Conservation (phyloP, 2,113 vertebrate genomes). For the Protomyctophum bolini region DNA sequence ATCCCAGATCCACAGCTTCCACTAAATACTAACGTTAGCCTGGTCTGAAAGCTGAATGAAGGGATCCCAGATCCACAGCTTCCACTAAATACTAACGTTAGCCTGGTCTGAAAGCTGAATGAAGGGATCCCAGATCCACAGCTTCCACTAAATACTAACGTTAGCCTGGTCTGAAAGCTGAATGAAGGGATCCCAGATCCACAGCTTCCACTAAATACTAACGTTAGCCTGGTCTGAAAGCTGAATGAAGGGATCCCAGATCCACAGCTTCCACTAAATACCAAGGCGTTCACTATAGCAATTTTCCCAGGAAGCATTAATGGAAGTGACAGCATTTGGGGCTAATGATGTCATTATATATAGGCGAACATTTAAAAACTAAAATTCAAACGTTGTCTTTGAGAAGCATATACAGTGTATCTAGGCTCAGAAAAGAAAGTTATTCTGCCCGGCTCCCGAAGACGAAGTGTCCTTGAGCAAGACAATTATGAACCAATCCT, state of each 20-base stretch:
- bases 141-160: conserved; percentile 55
- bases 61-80: conserved; percentile 45
- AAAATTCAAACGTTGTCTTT: too few relatives aligned
- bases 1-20: conserved; percentile 52
- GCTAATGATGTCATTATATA: too few relatives aligned
- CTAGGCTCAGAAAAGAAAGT: too few relatives aligned
- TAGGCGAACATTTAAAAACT: too few relatives aligned
- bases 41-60: conserved; percentile 46
- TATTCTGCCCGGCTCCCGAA: too few relatives aligned
- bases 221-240: conserved; percentile 45
- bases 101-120: conserved; percentile 44
- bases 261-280: conserved; percentile 58
- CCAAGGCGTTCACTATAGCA: conserved; percentile 50
- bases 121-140: conserved; percentile 40
- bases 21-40: conserved; percentile 42
- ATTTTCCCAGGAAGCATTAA: conserved; percentile 1
- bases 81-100: conserved; percentile 53
- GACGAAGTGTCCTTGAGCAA: neutral
- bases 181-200: conserved; percentile 40
- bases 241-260: conserved; percentile 39
- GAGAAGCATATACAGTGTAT: too few relatives aligned
- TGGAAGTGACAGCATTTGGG: conserved; percentile 25
- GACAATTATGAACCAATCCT: neutral
- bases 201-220: conserved; percentile 57
- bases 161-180: conserved; percentile 44